Evolutionary conservation across 2,797 vertebrate genomes (phyloP), one percentile per base, ranked within the genome.

Genomic region (Semaprochilodus insignis): DNA sequence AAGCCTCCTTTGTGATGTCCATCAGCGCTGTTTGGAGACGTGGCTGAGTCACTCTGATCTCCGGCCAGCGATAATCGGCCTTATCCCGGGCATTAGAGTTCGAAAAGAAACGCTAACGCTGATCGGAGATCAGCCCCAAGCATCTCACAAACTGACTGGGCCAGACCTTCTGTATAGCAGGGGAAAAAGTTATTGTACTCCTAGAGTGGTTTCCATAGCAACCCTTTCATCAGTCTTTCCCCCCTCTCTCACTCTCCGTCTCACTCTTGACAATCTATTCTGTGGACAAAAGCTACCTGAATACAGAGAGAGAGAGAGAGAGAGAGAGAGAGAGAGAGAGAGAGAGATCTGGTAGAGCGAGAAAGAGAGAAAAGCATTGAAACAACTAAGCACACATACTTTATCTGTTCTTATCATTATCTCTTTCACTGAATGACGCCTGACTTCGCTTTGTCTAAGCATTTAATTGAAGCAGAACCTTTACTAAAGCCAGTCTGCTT

Each of bases 161-260:
- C 85, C 82, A 88, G 62, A 80, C 84, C 80, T 69, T 85, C 87
- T 86, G 77, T 40, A 90, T 78, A 82, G 3, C 72, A 73, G 80
- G 77, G 65, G 74, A 54, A 63, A 75, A 78, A 69, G 83, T 87
- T 90, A 81, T 92, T 91, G 91, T 88, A 89, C 88, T 92, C 87
- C 80, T 75, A 75, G 82, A 83, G 85, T 74, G 90, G 93, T 93
- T 93, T 91, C 93, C 92, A 94, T 93, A 83, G 91, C 90, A 93
- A 92, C 92, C 86, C 90, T 90, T 91, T 90, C 87, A 91, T 92
- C 89, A 88, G 54, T 82, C 85, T 85, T 87, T 86, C 86, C 87
- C 31, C 88, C 70, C 63, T 34, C 59, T 72, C 3, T 48, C 62
- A 11, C 6, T 82, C 57, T 27, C 52, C 25, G 16, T 83, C 83